Evolutionary conservation across 2,797 vertebrate genomes (phyloP).

Genomic region (Fringilla coelebs): DNA sequence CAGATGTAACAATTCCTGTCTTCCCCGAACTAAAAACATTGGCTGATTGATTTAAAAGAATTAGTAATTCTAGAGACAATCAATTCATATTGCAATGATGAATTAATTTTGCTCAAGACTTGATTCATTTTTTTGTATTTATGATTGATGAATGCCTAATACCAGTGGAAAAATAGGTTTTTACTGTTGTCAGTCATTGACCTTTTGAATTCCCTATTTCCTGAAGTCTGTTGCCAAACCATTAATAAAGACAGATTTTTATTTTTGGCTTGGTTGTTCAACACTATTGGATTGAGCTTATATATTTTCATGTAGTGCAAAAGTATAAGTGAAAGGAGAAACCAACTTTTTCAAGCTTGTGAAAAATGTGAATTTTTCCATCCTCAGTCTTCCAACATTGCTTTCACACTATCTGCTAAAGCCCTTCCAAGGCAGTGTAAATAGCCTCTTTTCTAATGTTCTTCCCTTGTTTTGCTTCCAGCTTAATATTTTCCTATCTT

Average conservation of each 20-base stretch:
- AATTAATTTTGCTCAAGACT: neutral
- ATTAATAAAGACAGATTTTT: neutral
- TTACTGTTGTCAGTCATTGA: neutral
- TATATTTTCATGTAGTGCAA: neutral
- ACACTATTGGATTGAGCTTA: neutral
- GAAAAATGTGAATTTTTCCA: neutral
- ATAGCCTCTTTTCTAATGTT: neutral
- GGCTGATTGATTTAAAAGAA: neutral
- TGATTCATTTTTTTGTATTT: slow-evolving; percentile 3
- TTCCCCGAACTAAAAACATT: neutral
- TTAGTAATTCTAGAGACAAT: neutral
- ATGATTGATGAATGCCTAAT: neutral
- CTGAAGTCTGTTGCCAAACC: neutral
- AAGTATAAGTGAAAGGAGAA: neutral
- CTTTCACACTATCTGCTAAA: neutral
- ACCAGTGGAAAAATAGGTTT: neutral
- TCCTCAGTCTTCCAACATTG: neutral
- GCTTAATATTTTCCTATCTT: neutral
- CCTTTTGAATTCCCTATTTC: neutral
- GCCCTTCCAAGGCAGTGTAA: neutral
- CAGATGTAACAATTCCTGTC: neutral
- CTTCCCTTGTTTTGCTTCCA: neutral
- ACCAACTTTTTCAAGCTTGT: neutral
- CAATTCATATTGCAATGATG: neutral
- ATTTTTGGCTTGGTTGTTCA: neutral